Evolutionary conservation across 2,888 invertebrate genomes (phyloP), one percentile per base, ranked within the genome.

Genomic region (Cryptosula pallasiana): DNA sequence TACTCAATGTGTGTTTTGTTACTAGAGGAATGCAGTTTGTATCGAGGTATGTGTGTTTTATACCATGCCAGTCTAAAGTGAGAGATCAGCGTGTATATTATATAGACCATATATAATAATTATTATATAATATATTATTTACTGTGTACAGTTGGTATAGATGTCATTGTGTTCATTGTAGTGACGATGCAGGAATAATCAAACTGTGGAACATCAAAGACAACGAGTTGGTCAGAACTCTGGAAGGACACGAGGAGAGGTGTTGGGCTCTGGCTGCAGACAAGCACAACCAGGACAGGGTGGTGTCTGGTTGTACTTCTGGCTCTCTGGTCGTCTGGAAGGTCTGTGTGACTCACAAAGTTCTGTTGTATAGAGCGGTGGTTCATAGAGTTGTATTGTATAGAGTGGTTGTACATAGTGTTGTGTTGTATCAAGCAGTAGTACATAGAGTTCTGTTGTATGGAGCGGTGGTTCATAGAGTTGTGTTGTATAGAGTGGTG

Each of bases 181-280:
- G 91, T 74, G 92, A 93, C 23, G 92, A 92, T 20, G 97, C 98
- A 87, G 98, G 98, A 5, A 88, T 97, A 35, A 80, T 99, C 0
- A 97, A 97, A 86, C 84, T 98, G 25, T 98, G 97, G 94, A 92
- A 90, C 77, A 89, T 98, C 25, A 95, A 95, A 86, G 90, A 90
- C 2, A 93, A 92, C 54, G 93, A 94, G 80, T 94, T 94, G 83
- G 87, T 90, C 75, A 88, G 90, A 79, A 94, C 95, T 3, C 87
- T 95, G 73, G 95, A 96, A 79, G 90, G 91, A 77, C 98, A 99
- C 83, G 90, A 84, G 13, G 92, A 91, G 72, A 91, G 93, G 82
- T 89, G 85, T 32, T 85, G 86, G 86, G 80, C 83, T 0, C 73
- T 85, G 72, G 76, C 73, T 75, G 87, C 92, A 0, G 89, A 88